Evolutionary conservation across 2,888 invertebrate species (phyloP).

Genomic region (Smittia aterrima): DNA sequence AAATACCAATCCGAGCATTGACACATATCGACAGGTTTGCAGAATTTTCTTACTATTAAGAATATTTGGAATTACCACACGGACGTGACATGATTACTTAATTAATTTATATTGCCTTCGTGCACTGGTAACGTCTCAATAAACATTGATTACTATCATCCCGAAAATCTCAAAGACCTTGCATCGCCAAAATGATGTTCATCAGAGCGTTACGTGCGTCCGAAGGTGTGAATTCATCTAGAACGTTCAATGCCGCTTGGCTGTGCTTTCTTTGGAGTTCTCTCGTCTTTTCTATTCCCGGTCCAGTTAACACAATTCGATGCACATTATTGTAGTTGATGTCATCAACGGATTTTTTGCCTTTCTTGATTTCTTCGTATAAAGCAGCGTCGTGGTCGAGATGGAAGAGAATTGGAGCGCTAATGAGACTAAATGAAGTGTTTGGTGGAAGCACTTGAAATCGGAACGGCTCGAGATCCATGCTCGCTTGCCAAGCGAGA

Average conservation of each 20-base stretch:
- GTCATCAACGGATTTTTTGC: constrained; percentile 51
- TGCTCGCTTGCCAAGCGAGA: constrained; percentile 81
- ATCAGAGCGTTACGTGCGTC: constrained; percentile 81
- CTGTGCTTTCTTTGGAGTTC: constrained; percentile 73
- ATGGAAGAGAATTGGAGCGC: constrained; percentile 81
- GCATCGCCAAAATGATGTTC: constrained; percentile 85
- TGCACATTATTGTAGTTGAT: constrained; percentile 56
- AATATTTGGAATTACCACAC: too few species aligned
- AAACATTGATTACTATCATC: too few species aligned
- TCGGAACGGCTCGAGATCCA: constrained; percentile 72
- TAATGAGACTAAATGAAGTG: constrained; percentile 59
- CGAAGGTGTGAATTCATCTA: constrained; percentile 72
- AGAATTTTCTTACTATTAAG: too few species aligned
- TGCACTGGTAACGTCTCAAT: too few species aligned
- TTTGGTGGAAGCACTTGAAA: constrained; percentile 47
- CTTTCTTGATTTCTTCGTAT: constrained; percentile 57
- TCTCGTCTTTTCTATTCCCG: constrained; percentile 73
- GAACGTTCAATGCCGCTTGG: constrained; percentile 68
- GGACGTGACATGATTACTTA: too few species aligned
- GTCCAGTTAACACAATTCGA: constrained; percentile 63
- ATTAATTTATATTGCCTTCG: too few species aligned
- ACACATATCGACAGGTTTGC: too few species aligned
- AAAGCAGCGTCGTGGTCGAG: constrained; percentile 69
- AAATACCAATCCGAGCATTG: too few species aligned
- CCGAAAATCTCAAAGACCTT: constrained; percentile 57